These are phyloP conservation scores for Gnathonemus echidnorhynchus DNA, from an alignment of 2,113 vertebrate species.

Conservation along the genomic window DNA sequence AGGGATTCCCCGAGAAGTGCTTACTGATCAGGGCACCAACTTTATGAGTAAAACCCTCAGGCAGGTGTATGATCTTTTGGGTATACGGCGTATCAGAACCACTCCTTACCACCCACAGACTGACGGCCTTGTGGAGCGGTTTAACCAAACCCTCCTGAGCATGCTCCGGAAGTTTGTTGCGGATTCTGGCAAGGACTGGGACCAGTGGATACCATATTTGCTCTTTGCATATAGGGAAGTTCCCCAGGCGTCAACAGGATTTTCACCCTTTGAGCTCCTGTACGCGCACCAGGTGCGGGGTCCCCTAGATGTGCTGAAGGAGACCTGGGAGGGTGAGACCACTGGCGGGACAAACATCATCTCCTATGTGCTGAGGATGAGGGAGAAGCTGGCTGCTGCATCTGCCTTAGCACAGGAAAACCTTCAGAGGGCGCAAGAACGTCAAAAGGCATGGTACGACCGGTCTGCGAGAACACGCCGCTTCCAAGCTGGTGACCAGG, in stretches of 20 bases:
- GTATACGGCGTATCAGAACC: neutral
- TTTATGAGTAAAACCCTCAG: neutral
- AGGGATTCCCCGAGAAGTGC: neutral
- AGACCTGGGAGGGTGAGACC: neutral
- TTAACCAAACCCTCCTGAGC: neutral
- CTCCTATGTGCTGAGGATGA: neutral
- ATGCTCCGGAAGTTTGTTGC: neutral
- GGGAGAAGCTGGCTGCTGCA: neutral
- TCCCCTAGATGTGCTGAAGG: neutral
- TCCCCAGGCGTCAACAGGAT: neutral
- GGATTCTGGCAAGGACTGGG: neutral
- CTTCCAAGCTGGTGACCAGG: conserved; percentile 6
- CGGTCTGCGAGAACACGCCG: neutral
- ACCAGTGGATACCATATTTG: conserved; percentile 2
- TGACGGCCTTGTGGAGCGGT: neutral
- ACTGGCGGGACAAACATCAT: neutral
- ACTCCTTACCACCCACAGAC: conserved; percentile 12
- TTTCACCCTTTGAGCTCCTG: neutral
- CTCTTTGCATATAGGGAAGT: neutral
- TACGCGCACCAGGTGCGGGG: neutral
- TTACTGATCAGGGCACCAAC: neutral
- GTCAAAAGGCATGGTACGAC: conserved; percentile 10
- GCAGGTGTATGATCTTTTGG: neutral
- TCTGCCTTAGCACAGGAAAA: neutral
- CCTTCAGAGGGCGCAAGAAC: neutral